Conservation (phyloP, 1,140 invertebrate species). For the Bombus ignitus region DNA sequence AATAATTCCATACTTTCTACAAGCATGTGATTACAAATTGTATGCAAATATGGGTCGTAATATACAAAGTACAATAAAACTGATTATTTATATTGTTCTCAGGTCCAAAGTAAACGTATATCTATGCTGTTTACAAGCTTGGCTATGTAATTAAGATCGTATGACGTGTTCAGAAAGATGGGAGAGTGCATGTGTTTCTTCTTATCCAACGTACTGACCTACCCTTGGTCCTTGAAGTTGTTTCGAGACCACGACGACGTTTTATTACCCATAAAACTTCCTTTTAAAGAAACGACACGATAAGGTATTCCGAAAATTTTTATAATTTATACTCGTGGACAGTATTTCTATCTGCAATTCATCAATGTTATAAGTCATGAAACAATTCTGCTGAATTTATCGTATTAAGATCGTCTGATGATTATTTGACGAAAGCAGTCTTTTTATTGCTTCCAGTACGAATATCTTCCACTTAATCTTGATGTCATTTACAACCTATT, state of each 20-base stretch:
- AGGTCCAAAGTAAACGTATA: not conserved
- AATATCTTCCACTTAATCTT: not conserved
- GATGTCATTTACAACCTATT: not conserved
- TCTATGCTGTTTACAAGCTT: not conserved
- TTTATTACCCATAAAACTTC: slow-evolving; percentile 38
- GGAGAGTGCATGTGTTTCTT: not conserved
- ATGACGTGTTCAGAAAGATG: slow-evolving; percentile 15
- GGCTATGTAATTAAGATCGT: slow-evolving; percentile 34
- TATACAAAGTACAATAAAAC: not conserved
- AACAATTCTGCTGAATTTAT: not conserved
- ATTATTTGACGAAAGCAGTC: not conserved
- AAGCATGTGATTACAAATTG: not conserved
- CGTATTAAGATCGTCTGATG: no score
- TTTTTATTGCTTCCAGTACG: not conserved
- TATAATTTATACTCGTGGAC: not conserved
- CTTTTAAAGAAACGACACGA: not conserved
- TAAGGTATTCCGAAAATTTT: not conserved
- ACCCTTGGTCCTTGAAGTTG: slow-evolving; percentile 66
- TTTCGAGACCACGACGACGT: slow-evolving; percentile 30
- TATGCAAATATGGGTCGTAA: not conserved
- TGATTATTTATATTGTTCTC: not conserved
- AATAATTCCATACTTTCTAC: not conserved
- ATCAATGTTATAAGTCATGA: not conserved
- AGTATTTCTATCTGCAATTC: not conserved
- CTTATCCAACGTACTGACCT: slow-evolving; percentile 67